Evolutionary conservation across 2,113 vertebrate species (phyloP), one percentile per base, ranked within the genome.

Genomic region (Aptenodytes forsteri): DNA sequence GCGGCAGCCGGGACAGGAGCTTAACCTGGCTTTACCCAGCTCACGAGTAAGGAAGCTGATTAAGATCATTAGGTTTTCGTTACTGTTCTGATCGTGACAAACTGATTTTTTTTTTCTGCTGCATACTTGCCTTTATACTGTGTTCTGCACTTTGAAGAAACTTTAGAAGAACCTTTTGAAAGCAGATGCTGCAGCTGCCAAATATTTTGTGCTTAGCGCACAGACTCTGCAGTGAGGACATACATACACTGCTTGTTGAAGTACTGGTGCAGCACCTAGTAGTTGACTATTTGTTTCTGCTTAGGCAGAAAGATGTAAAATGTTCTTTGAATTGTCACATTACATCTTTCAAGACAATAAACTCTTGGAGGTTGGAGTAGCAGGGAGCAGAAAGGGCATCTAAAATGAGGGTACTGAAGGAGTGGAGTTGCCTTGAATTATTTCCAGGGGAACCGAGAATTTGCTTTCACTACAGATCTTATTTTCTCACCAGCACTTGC

Each of bases 41-140:
- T 83, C 50, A 47, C 30, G 20, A 81, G 19, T 88, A 55, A 86
- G 30, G 66, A 71, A 94, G 65, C n/a, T 90, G 54, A 86, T 85
- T 77, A 77, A 67, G 20, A 29, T 27, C 26, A 34, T 73, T 64
- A 47, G 25, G 13, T 79, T 87, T 87, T 90, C 1, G 0, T 73
- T 85, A 76, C 50, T 23, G 5, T 72, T 94, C 0, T 0, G 27
- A 50, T 86, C 1, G 0, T 58, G 49, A 64, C 46, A 66, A 44
- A 49, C 55, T 42, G 10, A 6, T 7, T 27, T 77, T 44, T 96
- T 89, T 96, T 89, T 83, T 17, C 59, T 71, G 36, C 42, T 80
- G 23, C 50, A 16, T 30, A 13, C 14, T 83, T 55, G 16, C 40
- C 61, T 82, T 71, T 69, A 52, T 46, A 55, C 22, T 59, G 3